These are phyloP conservation scores for Eupsilia transversa DNA, from an alignment of 2,888 invertebrate species.

Conservation along the genomic window DNA sequence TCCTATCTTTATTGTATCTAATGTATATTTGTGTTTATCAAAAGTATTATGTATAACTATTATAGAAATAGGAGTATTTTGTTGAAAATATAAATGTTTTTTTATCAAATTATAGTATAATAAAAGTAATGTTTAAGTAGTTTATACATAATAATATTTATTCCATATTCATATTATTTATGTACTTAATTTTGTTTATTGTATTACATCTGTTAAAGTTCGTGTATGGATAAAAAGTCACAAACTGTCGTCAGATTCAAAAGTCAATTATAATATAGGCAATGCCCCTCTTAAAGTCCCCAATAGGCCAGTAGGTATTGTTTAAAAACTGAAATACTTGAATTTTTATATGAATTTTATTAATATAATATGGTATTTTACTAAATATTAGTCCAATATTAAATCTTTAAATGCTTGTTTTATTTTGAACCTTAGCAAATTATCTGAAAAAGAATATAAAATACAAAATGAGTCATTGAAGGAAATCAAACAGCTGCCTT, in stretches of 20 bases:
- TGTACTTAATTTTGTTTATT: constrained; percentile 64
- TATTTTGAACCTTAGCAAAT: constrained; percentile 72
- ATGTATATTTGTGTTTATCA: constrained; percentile 42
- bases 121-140: constrained; percentile 39
- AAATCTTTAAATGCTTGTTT: constrained; percentile 86
- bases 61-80: constrained; percentile 33
- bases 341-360: constrained; percentile 90
- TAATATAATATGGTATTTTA: constrained; percentile 90
- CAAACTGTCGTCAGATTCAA: constrained; percentile 43
- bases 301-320: constrained; percentile 80
- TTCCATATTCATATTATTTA: constrained; percentile 52
- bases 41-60: constrained; percentile 28
- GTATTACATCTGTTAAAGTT: constrained; percentile 41
- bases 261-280: constrained; percentile 44
- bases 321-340: constrained; percentile 89
- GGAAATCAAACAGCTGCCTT: background rate
- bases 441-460: background rate
- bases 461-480: background rate
- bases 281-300: constrained; percentile 55
- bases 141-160: constrained; percentile 54
- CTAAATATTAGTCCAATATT: constrained; percentile 90
- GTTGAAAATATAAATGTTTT: constrained; percentile 22
- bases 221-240: constrained; percentile 55
- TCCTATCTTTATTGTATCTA: constrained; percentile 60
- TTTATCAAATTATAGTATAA: constrained; percentile 21